phyloP scores from a whole-genome alignment of 2,113 vertebrate species.

The Beaufortia kweichowensis region DNA sequence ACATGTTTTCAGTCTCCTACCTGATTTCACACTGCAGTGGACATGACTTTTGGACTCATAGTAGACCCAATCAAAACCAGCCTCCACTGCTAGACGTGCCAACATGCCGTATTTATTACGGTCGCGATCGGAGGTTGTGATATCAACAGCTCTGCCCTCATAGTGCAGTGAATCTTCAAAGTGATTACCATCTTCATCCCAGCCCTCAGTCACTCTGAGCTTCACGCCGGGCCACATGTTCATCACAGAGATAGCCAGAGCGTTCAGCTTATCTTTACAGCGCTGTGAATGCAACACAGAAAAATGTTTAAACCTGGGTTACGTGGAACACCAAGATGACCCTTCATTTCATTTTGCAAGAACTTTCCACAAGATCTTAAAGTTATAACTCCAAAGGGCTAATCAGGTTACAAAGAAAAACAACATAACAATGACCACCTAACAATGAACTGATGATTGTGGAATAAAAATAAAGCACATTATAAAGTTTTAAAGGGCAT shows the following conservation, averaged over 20 bases:
- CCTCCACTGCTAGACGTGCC: constrained; percentile 88
- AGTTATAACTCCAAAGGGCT: constrained; percentile 30
- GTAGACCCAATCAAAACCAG: constrained; percentile 93
- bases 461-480: background rate
- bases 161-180: constrained; percentile 90
- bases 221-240: constrained; percentile 92
- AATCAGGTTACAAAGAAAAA: background rate
- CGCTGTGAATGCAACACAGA: constrained; percentile 73
- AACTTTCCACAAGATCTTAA: background rate
- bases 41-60: constrained; percentile 91
- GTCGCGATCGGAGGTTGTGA: constrained; percentile 92
- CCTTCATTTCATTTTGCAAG: constrained; percentile 27
- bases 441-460: background rate
- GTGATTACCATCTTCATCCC: constrained; percentile 92
- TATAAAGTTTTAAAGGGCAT: background rate
- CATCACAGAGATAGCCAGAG: constrained; percentile 93
- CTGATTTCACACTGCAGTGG: constrained; percentile 95
- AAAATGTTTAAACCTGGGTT: constrained; percentile 17
- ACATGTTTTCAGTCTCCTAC: constrained; percentile 67
- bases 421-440: background rate
- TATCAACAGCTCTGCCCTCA: constrained; percentile 88
- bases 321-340: constrained; percentile 10
- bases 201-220: constrained; percentile 90
- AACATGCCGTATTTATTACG: constrained; percentile 91
- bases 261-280: constrained; percentile 97